These are phyloP conservation scores for Mobula birostris DNA, from an alignment of 2,113 vertebrate species.

Conservation along the genomic window DNA sequence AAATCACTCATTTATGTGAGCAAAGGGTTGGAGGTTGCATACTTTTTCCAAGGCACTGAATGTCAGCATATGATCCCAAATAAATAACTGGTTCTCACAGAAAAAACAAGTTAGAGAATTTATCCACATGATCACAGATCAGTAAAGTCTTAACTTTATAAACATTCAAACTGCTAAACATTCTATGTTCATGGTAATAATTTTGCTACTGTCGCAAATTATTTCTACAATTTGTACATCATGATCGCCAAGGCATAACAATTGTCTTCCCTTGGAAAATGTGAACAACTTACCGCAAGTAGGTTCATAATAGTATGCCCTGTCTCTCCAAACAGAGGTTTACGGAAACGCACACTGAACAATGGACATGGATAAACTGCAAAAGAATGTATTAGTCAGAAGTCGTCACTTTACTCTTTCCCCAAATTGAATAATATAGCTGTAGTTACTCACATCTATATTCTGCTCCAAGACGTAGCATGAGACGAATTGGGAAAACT, in stretches of 20 bases:
- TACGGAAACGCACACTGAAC: constrained; percentile 93
- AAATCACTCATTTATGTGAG: too few relatives aligned
- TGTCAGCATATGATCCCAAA: neutral
- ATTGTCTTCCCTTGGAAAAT: neutral
- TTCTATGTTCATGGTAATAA: neutral
- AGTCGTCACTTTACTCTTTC: neutral
- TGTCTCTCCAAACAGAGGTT: constrained; percentile 94
- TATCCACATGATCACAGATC: neutral
- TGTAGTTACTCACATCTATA: constrained; percentile 79
- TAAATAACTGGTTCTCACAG: neutral
- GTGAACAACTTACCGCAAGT: constrained; percentile 76
- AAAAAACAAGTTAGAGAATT: neutral
- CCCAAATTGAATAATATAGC: neutral
- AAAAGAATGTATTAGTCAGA: constrained; percentile 44
- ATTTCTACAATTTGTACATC: constrained; percentile 39
- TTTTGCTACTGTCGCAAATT: neutral
- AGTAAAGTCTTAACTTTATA: too few relatives aligned
- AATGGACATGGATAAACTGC: constrained; percentile 94
- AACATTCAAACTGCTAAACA: neutral
- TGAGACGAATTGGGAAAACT: constrained; percentile 92
- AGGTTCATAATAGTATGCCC: constrained; percentile 99
- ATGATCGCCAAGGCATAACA: neutral
- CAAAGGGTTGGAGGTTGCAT: too few relatives aligned
- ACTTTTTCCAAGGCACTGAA: neutral
- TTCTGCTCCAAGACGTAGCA: constrained; percentile 92